Evolutionary conservation across 2,797 vertebrate genomes (phyloP).

Genomic region (Columba guinea): DNA sequence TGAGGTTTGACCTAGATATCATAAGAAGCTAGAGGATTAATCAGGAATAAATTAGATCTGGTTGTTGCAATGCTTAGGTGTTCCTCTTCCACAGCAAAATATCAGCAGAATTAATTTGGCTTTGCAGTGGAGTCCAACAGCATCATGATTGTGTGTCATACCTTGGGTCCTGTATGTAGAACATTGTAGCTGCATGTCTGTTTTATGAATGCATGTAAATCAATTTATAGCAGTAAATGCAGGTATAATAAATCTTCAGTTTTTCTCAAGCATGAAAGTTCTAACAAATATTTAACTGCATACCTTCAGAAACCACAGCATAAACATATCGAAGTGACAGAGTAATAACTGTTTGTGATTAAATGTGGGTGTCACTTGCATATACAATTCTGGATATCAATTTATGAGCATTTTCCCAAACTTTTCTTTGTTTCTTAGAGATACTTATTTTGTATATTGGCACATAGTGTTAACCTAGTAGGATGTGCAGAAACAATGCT

Average conservation of each 20-base stretch:
- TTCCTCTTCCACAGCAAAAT: not conserved
- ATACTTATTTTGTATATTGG: not conserved
- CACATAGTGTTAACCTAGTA: not conserved
- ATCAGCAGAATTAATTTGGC: not conserved
- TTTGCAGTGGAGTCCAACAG: not conserved
- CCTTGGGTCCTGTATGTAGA: not conserved
- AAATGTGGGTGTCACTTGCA: not conserved
- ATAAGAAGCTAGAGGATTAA: slow-evolving; percentile 20
- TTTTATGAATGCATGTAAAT: not conserved
- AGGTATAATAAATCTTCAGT: not conserved
- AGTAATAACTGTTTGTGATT: not conserved
- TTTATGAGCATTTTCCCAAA: not conserved
- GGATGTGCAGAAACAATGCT: not conserved
- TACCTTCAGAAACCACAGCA: not conserved
- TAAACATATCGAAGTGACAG: not conserved
- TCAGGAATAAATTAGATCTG: slow-evolving; percentile 2
- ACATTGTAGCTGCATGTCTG: not conserved
- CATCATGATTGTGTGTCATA: not conserved
- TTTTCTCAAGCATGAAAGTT: not conserved
- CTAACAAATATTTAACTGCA: not conserved
- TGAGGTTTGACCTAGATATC: slow-evolving; percentile 15
- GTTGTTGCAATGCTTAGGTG: not conserved
- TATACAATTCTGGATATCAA: not conserved
- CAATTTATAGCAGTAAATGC: not conserved
- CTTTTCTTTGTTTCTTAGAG: not conserved